These are phyloP conservation scores for Latheticus oryzae DNA, from an alignment of 2,888 invertebrate species.

Conservation along the genomic window DNA sequence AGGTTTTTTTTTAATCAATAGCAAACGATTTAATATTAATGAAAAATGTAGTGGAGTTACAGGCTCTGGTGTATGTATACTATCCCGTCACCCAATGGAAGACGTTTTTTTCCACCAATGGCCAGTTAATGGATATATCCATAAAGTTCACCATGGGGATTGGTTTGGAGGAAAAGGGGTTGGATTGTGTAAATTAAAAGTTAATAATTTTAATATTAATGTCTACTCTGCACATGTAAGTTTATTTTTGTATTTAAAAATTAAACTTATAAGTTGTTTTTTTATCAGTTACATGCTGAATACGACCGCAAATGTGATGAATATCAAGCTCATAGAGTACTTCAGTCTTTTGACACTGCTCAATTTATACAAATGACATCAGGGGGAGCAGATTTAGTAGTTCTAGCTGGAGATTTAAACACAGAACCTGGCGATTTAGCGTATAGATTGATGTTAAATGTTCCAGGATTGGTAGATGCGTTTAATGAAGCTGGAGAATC, in stretches of 20 bases:
- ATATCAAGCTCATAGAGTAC: conserved; percentile 90
- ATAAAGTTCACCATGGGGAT: conserved; percentile 95
- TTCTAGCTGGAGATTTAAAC: conserved; percentile 96
- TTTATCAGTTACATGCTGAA: conserved; percentile 92
- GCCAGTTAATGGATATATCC: conserved; percentile 97
- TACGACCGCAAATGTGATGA: conserved; percentile 87
- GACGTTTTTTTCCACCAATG: conserved; percentile 93
- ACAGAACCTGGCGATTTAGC: conserved; percentile 88
- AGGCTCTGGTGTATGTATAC: conserved; percentile 90
- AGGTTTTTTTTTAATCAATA: too few species aligned
- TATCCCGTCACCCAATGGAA: conserved; percentile 85
- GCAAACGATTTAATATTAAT: too few species aligned
- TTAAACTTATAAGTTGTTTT: background rate
- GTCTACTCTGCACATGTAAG: conserved; percentile 94
- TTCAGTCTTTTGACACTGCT: conserved; percentile 94
- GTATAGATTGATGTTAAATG: conserved; percentile 73
- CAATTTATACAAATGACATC: conserved; percentile 92
- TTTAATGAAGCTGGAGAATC: conserved; percentile 59
- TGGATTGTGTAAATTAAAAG: conserved; percentile 81
- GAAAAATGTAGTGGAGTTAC: conserved; percentile 80
- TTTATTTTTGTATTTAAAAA: conserved; percentile 53
- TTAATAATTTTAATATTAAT: conserved; percentile 78
- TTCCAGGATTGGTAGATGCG: conserved; percentile 70
- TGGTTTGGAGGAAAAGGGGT: conserved; percentile 99
- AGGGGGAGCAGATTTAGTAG: conserved; percentile 80